Conservation (phyloP, 2,888 invertebrate species). For the Trichacis sp. region DNA sequence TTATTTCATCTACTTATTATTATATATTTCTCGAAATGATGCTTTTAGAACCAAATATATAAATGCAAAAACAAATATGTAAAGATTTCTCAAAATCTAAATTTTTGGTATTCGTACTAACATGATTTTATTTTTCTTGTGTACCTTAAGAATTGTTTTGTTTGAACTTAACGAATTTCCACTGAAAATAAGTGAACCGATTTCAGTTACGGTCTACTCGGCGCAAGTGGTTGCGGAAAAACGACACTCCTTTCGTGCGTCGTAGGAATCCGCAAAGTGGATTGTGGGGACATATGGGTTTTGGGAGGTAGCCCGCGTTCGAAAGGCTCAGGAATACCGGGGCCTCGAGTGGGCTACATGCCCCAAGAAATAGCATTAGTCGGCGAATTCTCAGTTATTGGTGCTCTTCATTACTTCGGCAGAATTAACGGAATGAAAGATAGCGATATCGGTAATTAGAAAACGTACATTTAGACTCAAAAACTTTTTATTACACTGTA, state of each 20-base stretch:
- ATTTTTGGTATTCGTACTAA: too few relatives aligned
- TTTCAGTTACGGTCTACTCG: constrained; percentile 86
- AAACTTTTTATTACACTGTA: too few relatives aligned
- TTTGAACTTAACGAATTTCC: too few relatives aligned
- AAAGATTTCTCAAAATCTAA: too few relatives aligned
- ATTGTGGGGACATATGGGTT: constrained; percentile 81
- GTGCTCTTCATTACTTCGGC: constrained; percentile 89
- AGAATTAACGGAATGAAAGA: constrained; percentile 83
- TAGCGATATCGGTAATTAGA: constrained; percentile 69
- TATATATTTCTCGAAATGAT: too few relatives aligned
- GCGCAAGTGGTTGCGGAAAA: constrained; percentile 92
- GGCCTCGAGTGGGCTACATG: constrained; percentile 86
- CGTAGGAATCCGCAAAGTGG: constrained; percentile 81
- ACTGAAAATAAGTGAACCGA: too few relatives aligned
- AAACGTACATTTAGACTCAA: neutral
- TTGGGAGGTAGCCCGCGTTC: constrained; percentile 79
- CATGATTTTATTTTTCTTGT: too few relatives aligned
- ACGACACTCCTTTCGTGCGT: constrained; percentile 88
- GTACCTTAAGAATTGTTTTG: too few relatives aligned
- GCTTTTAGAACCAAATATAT: too few relatives aligned
- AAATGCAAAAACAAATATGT: too few relatives aligned
- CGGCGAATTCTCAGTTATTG: constrained; percentile 83
- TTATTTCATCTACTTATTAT: too few relatives aligned
- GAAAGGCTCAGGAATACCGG: constrained; percentile 77
- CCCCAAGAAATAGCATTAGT: constrained; percentile 89